These are phyloP conservation scores for Hemithea aestivaria DNA, from an alignment of 2,888 invertebrate species.

Conservation along the genomic window DNA sequence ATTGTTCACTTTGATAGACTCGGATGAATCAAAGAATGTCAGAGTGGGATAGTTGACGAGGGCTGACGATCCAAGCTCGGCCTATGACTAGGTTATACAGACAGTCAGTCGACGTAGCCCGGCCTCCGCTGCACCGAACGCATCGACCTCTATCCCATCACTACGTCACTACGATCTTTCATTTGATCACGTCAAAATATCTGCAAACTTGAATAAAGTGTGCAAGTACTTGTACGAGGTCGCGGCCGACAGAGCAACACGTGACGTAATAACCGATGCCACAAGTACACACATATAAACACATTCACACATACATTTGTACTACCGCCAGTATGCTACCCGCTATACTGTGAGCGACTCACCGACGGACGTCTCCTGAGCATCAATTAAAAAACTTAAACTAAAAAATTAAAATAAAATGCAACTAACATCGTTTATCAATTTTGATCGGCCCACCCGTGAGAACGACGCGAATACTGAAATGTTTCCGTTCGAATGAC, in stretches of 20 bases:
- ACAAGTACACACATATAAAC: constrained; percentile 33
- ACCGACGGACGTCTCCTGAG: constrained; percentile 52
- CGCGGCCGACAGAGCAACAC: constrained; percentile 1
- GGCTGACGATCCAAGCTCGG: constrained; percentile 27
- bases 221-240: no score
- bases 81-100: constrained; percentile 46
- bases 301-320: constrained; percentile 68
- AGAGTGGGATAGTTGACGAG: no score
- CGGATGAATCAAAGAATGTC: no score
- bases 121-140: not conserved
- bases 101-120: constrained; percentile 13
- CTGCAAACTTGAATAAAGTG: no score
- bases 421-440: constrained; percentile 47
- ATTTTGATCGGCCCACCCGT: constrained; percentile 46
- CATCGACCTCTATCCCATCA: constrained; percentile 2
- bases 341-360: constrained; percentile 49
- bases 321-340: constrained; percentile 74
- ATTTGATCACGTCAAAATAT: no score
- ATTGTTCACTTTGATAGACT: no score
- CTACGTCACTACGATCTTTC: constrained; percentile 8
- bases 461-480: constrained; percentile 51
- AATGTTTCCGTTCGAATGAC: constrained; percentile 32
- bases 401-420: constrained; percentile 50
- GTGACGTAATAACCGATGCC: constrained; percentile 35
- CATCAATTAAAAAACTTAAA: constrained; percentile 43